Evolutionary conservation across 1,140 invertebrate genomes (phyloP), one percentile per base, ranked within the genome.

Genomic region (Drosophila simulans): DNA sequence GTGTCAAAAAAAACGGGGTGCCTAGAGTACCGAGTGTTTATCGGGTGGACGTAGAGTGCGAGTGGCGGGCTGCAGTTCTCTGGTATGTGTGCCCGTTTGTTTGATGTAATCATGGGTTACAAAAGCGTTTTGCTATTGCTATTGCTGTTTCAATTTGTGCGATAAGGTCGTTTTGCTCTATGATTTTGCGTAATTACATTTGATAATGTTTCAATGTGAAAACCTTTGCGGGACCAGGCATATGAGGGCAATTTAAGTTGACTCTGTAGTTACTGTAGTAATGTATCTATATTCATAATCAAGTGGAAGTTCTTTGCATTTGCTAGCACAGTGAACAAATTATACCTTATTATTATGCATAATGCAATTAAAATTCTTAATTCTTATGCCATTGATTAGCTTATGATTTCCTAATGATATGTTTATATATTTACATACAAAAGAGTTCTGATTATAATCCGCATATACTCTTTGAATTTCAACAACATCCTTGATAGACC

Each of bases 81-180:
- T n/a, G n/a, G 20, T 59, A 31, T 66, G 31, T 72, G 8, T 20
- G 10, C 10, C 10, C 22, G 48, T n/a, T 35, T 64, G 57, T 49
- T 55, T 80, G 76, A 72, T 80, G 71, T 89, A 88, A 84, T 77
- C 85, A 59, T 80, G 65, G 84, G 76, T 84, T 89, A 89, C 80
- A 88, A 89, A 89, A 82, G 59, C 84, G 40, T 70, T 88, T 88
- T 89, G 76, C 48, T 71, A 57, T 84, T 79, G 68, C 34, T 39
- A 64, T 62, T 83, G 72, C 27, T 54, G 51, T 69, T 75, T 80
- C 70, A 77, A 89, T 89, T 83, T 80, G 78, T 79, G 76, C 84
- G 64, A 88, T 88, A 88, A 88, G 84, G 84, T 80, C 83, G 83
- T 89, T 80, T 89, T 88, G 84, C 72, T 89, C 69, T 77, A 84